Evolutionary conservation across 2,113 vertebrate species (phyloP).

Genomic region (Origma solitaria): DNA sequence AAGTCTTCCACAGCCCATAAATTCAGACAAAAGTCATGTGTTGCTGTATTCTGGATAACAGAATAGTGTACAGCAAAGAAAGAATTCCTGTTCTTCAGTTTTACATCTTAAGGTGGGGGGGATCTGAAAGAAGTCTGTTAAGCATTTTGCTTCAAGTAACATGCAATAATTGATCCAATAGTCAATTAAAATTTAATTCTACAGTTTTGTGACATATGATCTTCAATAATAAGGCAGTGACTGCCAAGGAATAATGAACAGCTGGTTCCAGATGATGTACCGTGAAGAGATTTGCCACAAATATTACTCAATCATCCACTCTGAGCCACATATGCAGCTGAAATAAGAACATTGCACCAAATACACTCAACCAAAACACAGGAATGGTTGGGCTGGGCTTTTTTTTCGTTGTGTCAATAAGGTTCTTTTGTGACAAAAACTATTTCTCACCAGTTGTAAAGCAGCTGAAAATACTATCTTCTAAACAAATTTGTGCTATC

Average conservation of each 20-base stretch:
- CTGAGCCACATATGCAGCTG: not conserved
- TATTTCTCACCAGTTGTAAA: not conserved
- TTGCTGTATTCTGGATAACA: not conserved
- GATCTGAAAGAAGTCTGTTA: not conserved
- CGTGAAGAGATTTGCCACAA: not conserved
- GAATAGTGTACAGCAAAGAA: not conserved
- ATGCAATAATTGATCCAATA: not conserved
- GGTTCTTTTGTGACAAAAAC: not conserved
- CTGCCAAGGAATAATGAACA: not conserved
- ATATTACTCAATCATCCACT: not conserved
- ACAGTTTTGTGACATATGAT: not conserved
- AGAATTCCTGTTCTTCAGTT: not conserved
- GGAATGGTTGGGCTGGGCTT: not conserved
- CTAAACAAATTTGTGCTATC: not conserved
- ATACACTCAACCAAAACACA: not conserved
- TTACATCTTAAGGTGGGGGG: not conserved
- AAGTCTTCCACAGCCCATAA: not conserved
- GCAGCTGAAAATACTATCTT: not conserved
- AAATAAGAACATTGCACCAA: not conserved
- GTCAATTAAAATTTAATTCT: not conserved
- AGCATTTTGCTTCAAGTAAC: not conserved
- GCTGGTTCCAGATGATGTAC: not conserved
- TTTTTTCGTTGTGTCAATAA: not conserved
- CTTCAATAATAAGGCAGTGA: not conserved
- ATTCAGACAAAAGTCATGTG: not conserved